A percentile compares a stretch with the other conserved stretches of the same genome.
Conservation (phyloP, 2,797 vertebrate genomes). For the Toxotes lorentzi region DNA sequence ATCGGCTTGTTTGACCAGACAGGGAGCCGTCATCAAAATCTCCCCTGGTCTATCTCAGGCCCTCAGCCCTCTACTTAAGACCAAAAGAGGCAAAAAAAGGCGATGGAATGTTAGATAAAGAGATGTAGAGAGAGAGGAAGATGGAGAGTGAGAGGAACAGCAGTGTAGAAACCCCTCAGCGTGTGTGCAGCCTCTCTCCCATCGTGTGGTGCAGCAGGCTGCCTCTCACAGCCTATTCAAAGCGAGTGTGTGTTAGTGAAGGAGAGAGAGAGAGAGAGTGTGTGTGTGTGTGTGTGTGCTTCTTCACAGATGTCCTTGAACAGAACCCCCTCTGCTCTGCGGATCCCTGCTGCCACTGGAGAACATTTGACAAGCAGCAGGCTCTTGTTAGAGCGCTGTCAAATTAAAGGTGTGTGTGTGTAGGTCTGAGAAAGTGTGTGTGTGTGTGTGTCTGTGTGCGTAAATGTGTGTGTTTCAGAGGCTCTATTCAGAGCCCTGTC, state of each 20-base stretch:
- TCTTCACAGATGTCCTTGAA: slow-evolving; percentile 87
- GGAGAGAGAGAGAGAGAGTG: slow-evolving; percentile 41
- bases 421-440: slow-evolving; percentile 43
- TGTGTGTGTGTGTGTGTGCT: slow-evolving; percentile 42
- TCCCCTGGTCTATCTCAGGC: slow-evolving; percentile 78
- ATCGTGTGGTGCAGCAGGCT: slow-evolving; percentile 67
- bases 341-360: slow-evolving; percentile 83
- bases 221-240: slow-evolving; percentile 83
- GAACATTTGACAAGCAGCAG: slow-evolving; percentile 87
- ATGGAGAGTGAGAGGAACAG: slow-evolving; percentile 76
- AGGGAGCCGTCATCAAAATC: slow-evolving; percentile 80
- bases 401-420: slow-evolving; percentile 86
- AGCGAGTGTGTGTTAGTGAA: slow-evolving; percentile 69
- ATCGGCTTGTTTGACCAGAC: slow-evolving; percentile 73
- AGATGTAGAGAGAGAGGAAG: slow-evolving; percentile 65
- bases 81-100: slow-evolving; percentile 67
- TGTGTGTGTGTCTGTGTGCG: slow-evolving; percentile 44
- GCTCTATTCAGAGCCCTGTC: slow-evolving; percentile 83
- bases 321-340: slow-evolving; percentile 86
- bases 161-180: slow-evolving; percentile 77
- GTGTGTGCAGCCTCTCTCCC: slow-evolving; percentile 78
- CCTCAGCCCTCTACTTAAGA: slow-evolving; percentile 84
- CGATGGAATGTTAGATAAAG: slow-evolving; percentile 77
- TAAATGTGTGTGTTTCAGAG: slow-evolving; percentile 65
- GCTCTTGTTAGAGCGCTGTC: slow-evolving; percentile 88